A percentile compares a stretch with the other conserved stretches of the same genome.
phyloP scores from a whole-genome alignment of 2,113 vertebrate species.

The Cyphomyrus plagiostoma region DNA sequence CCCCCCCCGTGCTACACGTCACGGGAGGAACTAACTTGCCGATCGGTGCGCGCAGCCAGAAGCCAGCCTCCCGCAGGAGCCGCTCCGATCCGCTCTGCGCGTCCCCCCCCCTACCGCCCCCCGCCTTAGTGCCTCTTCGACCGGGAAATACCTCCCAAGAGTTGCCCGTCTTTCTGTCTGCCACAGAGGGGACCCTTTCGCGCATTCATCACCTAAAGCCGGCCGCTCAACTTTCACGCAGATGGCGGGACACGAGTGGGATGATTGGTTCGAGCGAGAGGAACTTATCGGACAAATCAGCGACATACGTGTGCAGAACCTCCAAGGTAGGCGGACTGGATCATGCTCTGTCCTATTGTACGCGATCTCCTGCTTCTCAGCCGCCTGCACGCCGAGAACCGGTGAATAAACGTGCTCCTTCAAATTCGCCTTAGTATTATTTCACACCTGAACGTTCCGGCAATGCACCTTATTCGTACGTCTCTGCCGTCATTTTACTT shows the following conservation, averaged over 20 bases:
- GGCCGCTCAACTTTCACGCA: constrained; percentile 25
- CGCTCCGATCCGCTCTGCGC: background rate
- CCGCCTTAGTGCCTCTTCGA: background rate
- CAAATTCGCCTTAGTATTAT: background rate
- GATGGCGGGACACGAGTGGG: constrained; percentile 83
- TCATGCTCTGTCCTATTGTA: background rate
- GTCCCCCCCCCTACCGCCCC: background rate
- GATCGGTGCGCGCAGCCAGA: constrained; percentile 28
- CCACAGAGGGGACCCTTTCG: background rate
- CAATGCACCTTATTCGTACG: background rate
- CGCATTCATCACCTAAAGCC: constrained; percentile 15
- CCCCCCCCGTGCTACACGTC: constrained; percentile 18
- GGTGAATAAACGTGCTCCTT: background rate
- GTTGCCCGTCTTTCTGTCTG: constrained; percentile 2
- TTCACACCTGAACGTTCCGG: background rate
- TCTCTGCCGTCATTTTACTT: background rate
- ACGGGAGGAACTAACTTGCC: constrained; percentile 33
- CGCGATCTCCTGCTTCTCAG: background rate
- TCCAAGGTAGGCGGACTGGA: constrained; percentile 71
- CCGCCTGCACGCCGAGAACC: background rate
- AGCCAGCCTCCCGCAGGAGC: constrained; percentile 25
- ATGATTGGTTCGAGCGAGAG: constrained; percentile 88
- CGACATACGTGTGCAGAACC: constrained; percentile 90
- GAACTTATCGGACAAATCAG: constrained; percentile 90
- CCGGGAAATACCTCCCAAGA: constrained; percentile 17